Conservation (phyloP, 2,888 invertebrate species). For the Dendrolimus pini region DNA sequence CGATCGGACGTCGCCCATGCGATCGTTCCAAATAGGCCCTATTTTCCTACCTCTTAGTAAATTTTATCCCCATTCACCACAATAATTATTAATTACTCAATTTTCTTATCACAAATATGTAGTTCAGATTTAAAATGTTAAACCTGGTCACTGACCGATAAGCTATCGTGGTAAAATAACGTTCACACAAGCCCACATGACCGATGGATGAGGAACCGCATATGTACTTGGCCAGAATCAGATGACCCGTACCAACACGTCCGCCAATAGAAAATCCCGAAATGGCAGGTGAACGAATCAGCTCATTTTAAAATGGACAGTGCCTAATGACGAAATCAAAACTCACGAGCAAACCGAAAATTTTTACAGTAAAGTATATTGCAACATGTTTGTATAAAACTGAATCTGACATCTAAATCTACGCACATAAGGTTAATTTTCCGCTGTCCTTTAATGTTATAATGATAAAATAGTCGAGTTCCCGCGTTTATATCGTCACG, state of each 20-base stretch:
- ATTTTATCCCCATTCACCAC: no score
- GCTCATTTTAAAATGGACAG: slow-evolving; percentile 20
- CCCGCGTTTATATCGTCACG: slow-evolving; percentile 3
- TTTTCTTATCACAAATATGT: not conserved
- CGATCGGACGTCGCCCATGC: no score
- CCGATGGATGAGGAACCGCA: slow-evolving; percentile 1
- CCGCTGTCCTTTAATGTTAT: not conserved
- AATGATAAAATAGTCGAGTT: not conserved
- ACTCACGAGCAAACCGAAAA: slow-evolving; percentile 29
- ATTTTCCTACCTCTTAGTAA: no score
- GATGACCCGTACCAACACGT: not conserved
- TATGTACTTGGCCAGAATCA: not conserved
- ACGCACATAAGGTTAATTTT: no score
- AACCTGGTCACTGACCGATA: slow-evolving; percentile 20
- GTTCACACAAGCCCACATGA: slow-evolving; percentile 13
- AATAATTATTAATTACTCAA: not conserved
- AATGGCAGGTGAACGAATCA: no score
- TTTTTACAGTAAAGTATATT: slow-evolving; percentile 1
- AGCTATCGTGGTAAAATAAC: slow-evolving; percentile 13
- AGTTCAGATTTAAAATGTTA: not conserved
- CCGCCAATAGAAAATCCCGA: no score
- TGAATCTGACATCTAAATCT: no score
- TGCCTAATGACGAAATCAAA: slow-evolving; percentile 32
- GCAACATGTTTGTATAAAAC: no score
- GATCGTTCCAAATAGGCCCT: no score